Evolutionary conservation across 2,888 invertebrate genomes (phyloP).

Genomic region (Eudasyphora cyanicolor): DNA sequence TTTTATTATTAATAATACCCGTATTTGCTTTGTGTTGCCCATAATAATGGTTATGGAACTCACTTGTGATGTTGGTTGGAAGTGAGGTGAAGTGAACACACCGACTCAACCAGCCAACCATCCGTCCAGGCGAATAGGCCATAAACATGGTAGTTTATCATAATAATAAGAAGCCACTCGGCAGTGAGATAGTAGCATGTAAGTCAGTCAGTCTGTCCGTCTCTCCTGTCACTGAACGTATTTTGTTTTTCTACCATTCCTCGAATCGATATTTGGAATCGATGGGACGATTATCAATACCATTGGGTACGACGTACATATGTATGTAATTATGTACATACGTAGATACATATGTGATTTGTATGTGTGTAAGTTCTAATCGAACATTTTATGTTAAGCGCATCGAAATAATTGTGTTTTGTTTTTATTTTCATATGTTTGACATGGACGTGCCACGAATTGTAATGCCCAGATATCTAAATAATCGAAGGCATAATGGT

Average conservation of each 20-base stretch:
- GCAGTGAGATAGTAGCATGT: background rate
- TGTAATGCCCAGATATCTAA: conserved; percentile 43
- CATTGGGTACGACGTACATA: too few relatives aligned
- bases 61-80: conserved; percentile 22
- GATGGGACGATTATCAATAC: background rate
- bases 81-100: background rate
- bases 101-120: background rate
- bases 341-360: too few relatives aligned
- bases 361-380: background rate
- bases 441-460: conserved; percentile 59
- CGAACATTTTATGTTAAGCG: background rate
- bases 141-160: conserved; percentile 26
- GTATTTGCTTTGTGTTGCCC: conserved; percentile 27
- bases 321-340: background rate
- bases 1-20: conserved; percentile 17
- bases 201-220: background rate
- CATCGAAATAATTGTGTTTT: conserved; percentile 40
- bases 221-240: background rate
- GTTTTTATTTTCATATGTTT: conserved; percentile 55
- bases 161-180: conserved; percentile 18
- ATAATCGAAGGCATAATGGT: conserved; percentile 17
- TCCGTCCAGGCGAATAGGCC: background rate
- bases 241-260: too few relatives aligned
- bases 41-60: conserved; percentile 32
- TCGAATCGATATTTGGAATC: background rate